A percentile compares a stretch with the other conserved stretches of the same genome.
phyloP scores from a whole-genome alignment of 2,113 vertebrate genomes.

The Rattus norvegicus region DNA sequence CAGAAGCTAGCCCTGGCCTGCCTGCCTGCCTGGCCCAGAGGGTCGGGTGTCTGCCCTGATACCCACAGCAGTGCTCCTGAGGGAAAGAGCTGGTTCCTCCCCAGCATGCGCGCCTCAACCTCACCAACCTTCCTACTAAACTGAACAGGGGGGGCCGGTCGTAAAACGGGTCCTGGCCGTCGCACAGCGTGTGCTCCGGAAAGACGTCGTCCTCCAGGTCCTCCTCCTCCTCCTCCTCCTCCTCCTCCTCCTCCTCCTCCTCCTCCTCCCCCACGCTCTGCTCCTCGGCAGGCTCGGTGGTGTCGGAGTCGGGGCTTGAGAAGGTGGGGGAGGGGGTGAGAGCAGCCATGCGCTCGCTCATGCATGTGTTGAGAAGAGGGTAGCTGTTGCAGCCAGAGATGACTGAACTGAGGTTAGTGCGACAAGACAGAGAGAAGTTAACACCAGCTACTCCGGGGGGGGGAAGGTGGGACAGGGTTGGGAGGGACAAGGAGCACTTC shows the following conservation, averaged over 20 bases:
- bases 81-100: conserved; percentile 99
- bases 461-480: conserved; percentile 59
- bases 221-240: conserved; percentile 87
- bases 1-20: neutral
- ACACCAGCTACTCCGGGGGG: conserved; percentile 83
- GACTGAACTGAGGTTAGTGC: conserved; percentile 96
- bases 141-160: conserved; percentile 99
- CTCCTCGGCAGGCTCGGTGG: conserved; percentile 96
- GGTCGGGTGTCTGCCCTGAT: neutral
- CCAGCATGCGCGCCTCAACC: conserved; percentile 97
- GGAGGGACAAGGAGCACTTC: conserved; percentile 68
- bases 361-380: conserved; percentile 99
- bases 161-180: conserved; percentile 99
- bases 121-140: conserved; percentile 99
- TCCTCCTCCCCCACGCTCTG: conserved; percentile 92
- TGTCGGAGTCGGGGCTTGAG: conserved; percentile 97
- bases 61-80: conserved; percentile 86
- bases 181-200: conserved; percentile 94
- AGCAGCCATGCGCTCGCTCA: conserved; percentile 99
- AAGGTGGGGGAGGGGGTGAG: conserved; percentile 98
- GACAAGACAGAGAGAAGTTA: conserved; percentile 92
- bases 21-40: conserved; percentile 20
- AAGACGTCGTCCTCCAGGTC: conserved; percentile 92
- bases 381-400: conserved; percentile 97
- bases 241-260: conserved; percentile 90